Evolutionary conservation across 2,113 vertebrate genomes (phyloP).

Genomic region (Protomyctophum bolini): DNA sequence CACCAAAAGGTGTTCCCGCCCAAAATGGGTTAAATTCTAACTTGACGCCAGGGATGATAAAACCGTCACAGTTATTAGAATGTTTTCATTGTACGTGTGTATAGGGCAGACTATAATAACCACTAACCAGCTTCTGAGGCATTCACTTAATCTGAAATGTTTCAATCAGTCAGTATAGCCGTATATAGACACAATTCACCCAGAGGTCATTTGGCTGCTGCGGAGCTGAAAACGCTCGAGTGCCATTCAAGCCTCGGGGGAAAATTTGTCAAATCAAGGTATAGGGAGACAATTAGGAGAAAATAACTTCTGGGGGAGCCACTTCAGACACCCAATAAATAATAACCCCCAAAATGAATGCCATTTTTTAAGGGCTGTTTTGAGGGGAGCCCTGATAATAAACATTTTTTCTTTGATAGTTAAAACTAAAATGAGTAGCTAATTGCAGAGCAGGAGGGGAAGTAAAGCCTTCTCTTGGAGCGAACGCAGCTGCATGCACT

Average conservation of each 20-base stretch:
- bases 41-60: background rate
- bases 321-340: slow-evolving; percentile 76
- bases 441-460: slow-evolving; percentile 87
- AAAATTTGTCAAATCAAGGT: slow-evolving; percentile 72
- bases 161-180: background rate
- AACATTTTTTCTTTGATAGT: slow-evolving; percentile 85
- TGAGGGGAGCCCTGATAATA: slow-evolving; percentile 83
- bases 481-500: slow-evolving; percentile 99
- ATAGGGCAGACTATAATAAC: background rate
- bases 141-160: too few species aligned
- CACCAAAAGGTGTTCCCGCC: too few species aligned
- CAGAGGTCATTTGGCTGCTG: slow-evolving; percentile 49
- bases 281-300: slow-evolving; percentile 72
- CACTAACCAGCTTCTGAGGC: slow-evolving; percentile 25
- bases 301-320: slow-evolving; percentile 73
- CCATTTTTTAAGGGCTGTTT: slow-evolving; percentile 76
- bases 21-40: background rate
- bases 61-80: too few species aligned
- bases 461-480: slow-evolving; percentile 84
- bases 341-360: slow-evolving; percentile 59
- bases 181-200: slow-evolving; percentile 40
- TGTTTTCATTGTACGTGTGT: too few species aligned
- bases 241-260: slow-evolving; percentile 57
- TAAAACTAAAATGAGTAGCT: slow-evolving; percentile 90
- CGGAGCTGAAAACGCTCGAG: slow-evolving; percentile 49